Base-by-base conservation (phyloP, 1,140 invertebrate species). In the Pachyrhynchus sulphureomaculatus region DNA sequence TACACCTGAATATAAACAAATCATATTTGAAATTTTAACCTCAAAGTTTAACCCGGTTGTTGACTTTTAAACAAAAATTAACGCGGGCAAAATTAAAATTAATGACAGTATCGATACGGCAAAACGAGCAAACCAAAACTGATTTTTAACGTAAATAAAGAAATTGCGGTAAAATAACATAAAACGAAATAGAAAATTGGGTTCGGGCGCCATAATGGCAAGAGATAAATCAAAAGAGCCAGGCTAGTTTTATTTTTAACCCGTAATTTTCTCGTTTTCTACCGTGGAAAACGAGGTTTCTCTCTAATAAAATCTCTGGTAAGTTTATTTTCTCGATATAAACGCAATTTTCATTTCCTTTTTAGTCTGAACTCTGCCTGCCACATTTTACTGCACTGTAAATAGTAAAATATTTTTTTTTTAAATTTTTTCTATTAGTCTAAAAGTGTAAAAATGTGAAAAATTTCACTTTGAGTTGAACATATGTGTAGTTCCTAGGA, bases 141-240 rank as follows among this genome's bases (percentile, higher is more conserved):
- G 45, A n/a, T n/a, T 33, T 56, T 56, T 45, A 56, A 45, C 36
- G 53, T 56, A 56, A 56, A 56, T 56, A 56, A 56, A 56, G 53
- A 29, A 56, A 29, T 56, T 45, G 10, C 21, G 15, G 41, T 17
- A 45, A 34, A 56, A 56, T 56, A 56, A 24, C 53, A 45, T 36
- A 56, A 56, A 56, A 34, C 53, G 18, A 56, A 56, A 45, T 45
- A 56, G 41, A 56, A 56, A 45, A 56, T 56, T 45, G 21, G 29
- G 53, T 56, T 44, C 15, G 20, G 53, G 53, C 39, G 26, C 44
- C 53, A 56, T 56, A 56, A 56, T 36, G 24, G 39, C 26, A 45
- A 15, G 29, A 45, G 32, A 56, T 56, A 56, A 56, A 56, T 56
- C 53, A 56, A 45, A 45, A 56, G 29, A 56, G 53, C 39, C 41